These are phyloP conservation scores for Yoshiicerus persimilis DNA, from an alignment of 1,140 invertebrate species.

Conservation along the genomic window DNA sequence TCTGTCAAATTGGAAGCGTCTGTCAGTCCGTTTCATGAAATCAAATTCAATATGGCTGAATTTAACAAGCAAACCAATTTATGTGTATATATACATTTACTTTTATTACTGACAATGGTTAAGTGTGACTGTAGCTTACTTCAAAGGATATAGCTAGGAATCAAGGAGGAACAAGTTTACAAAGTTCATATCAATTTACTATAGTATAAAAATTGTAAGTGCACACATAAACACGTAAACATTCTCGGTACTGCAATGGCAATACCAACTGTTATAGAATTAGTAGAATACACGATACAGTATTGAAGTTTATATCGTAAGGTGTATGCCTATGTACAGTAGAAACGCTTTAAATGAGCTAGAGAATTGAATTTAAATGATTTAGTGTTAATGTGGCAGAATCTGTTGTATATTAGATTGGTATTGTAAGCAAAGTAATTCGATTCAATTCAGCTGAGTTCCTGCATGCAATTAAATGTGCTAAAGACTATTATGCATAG, in stretches of 20 bases:
- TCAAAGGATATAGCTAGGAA: neutral
- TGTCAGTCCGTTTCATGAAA: neutral
- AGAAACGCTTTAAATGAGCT: neutral
- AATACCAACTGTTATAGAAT: too few relatives aligned
- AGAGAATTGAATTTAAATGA: constrained; percentile 6
- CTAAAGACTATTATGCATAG: too few relatives aligned
- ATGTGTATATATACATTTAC: neutral
- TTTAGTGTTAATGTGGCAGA: neutral
- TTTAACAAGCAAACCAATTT: neutral
- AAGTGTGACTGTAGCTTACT: too few relatives aligned
- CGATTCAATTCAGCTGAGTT: neutral
- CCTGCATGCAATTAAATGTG: neutral
- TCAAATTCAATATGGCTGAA: neutral
- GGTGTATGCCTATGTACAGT: too few relatives aligned
- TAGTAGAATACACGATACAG: too few relatives aligned
- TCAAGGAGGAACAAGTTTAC: neutral
- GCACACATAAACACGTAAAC: too few relatives aligned
- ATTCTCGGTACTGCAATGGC: too few relatives aligned
- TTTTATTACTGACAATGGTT: neutral
- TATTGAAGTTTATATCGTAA: too few relatives aligned
- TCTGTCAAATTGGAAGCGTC: neutral
- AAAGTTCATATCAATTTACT: neutral
- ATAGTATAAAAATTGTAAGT: neutral
- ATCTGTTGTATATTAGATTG: neutral
- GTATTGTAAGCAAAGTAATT: neutral